These are phyloP conservation scores for Dinothrombium tinctorium DNA, from an alignment of 1,140 invertebrate genomes.

Conservation along the genomic window DNA sequence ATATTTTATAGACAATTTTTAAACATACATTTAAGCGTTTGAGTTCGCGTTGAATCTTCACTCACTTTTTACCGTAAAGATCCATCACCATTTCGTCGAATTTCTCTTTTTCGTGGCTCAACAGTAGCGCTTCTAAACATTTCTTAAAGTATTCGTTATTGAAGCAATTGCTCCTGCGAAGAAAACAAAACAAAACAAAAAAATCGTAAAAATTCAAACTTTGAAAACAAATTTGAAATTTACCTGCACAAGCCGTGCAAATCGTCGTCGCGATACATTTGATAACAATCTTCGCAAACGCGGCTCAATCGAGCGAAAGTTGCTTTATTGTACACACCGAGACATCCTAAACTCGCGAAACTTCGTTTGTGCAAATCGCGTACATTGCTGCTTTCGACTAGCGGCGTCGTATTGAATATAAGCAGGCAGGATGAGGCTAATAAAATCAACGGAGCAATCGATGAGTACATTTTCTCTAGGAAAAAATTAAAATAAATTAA, in stretches of 20 bases:
- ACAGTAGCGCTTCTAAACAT: conserved; percentile 60
- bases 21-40: no score
- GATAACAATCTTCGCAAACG: conserved; percentile 78
- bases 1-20: no score
- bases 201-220: background rate
- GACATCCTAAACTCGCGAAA: no score
- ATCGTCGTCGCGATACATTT: conserved; percentile 61
- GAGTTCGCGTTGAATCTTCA: no score
- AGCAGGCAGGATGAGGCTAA: no score
- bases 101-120: conserved; percentile 49
- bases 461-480: no score
- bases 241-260: conserved; percentile 68
- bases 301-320: conserved; percentile 38
- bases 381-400: no score
- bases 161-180: conserved; percentile 25
- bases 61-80: no score
- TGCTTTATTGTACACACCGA: conserved; percentile 45
- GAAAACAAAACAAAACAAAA: background rate
- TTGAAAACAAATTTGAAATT: conserved; percentile 15
- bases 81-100: conserved; percentile 54
- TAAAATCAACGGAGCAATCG: no score
- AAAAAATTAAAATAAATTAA: no score
- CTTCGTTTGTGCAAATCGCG: no score
- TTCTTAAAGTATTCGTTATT: conserved; percentile 69
- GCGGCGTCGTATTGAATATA: no score